Conservation (phyloP, 2,797 vertebrate genomes). For the Urophycis tenuis region DNA sequence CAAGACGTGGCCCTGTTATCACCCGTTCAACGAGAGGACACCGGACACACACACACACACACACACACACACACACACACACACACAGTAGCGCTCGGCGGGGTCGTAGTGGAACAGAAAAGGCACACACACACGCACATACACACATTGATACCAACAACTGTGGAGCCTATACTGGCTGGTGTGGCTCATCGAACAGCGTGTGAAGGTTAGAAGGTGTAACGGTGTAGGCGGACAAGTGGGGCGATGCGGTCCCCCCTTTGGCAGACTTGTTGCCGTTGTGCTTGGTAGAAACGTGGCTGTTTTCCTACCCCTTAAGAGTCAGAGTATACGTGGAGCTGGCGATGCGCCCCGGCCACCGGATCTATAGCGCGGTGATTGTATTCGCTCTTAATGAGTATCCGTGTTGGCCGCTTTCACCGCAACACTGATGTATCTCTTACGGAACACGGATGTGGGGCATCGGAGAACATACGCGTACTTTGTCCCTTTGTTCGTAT, state of each 20-base stretch:
- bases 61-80: background rate
- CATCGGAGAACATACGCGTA: background rate
- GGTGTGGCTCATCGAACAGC: background rate
- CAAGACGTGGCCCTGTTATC: background rate
- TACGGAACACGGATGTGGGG: background rate
- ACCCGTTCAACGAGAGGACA: background rate
- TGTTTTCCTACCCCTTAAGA: background rate
- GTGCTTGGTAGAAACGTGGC: background rate
- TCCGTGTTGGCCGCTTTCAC: background rate
- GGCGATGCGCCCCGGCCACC: background rate
- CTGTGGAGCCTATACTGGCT: background rate
- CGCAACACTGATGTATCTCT: background rate
- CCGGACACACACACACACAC: background rate
- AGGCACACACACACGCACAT: background rate
- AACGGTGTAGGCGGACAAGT: background rate
- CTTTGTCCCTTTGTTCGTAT: background rate
- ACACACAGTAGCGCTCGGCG: background rate
- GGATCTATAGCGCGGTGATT: background rate
- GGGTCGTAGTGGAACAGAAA: background rate
- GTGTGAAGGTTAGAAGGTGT: background rate
- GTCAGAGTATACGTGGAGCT: background rate
- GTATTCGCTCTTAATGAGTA: background rate
- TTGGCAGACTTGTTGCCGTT: constrained; percentile 3
- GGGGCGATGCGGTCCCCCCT: background rate
- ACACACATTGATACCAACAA: background rate